A percentile compares a stretch with the other conserved stretches of the same genome.
These are phyloP conservation scores for Clitarchus hookeri DNA, from an alignment of 2,888 invertebrate species.

Conservation along the genomic window DNA sequence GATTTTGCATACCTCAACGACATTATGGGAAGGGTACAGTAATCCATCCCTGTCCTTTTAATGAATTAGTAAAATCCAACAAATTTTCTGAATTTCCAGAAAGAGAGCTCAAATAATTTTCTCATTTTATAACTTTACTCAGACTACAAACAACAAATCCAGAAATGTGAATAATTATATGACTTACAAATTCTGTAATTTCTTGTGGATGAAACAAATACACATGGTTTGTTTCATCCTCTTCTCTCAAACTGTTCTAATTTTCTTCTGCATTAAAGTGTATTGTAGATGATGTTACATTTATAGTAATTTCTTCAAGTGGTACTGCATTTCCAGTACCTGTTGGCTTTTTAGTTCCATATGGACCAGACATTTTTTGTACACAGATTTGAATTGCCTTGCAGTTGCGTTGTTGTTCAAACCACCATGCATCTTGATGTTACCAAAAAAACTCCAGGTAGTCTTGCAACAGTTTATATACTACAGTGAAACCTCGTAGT, in stretches of 20 bases:
- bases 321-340: too few species aligned
- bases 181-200: neutral
- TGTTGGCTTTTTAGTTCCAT: neutral
- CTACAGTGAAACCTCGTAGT: too few species aligned
- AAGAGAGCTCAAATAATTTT: neutral
- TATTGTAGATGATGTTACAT: too few species aligned
- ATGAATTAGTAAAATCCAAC: neutral
- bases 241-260: neutral
- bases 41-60: too few species aligned
- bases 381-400: conserved; percentile 32
- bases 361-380: neutral
- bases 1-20: too few species aligned
- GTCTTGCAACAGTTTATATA: conserved; percentile 37
- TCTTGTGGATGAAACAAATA: neutral
- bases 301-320: conserved; percentile 15
- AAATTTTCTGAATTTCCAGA: neutral
- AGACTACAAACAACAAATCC: conserved; percentile 6
- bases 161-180: conserved; percentile 17
- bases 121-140: neutral
- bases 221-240: neutral
- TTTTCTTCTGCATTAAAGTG: neutral
- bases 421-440: conserved; percentile 28
- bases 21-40: too few species aligned
- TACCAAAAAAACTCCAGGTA: conserved; percentile 35
- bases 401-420: conserved; percentile 33